Evolutionary conservation across 2,113 vertebrate species (phyloP), one percentile per base, ranked within the genome.

Genomic region (Hyperoodon ampullatus): DNA sequence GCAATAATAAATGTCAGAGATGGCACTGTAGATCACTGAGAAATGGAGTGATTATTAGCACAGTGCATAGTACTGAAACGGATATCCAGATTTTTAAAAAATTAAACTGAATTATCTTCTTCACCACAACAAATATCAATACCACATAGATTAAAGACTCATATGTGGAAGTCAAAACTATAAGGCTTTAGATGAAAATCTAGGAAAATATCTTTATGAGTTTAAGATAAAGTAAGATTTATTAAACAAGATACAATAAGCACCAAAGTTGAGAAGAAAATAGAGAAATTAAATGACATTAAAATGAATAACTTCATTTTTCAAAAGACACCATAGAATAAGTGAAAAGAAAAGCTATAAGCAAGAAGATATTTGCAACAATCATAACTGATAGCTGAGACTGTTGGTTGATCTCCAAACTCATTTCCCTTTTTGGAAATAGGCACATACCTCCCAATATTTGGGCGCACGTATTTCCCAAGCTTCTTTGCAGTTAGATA

Each of bases 241-340:
- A 24, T 90, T 93, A 70, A 28, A 86, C 10, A 93, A 81, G 50
- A 86, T 35, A 92, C 0, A 89, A 14, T 89, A 81, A 35, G 14
- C 15, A 55, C 11, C 14, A 85, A 81, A 94, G 19, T 63, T 61
- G 66, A 87, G 70, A 12, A 77, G 9, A 86, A 88, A 85, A 74
- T 55, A 63, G 15, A 83, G 30, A 83, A 53, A 55, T 30, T 88
- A 42, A 60, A 44, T 11, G 78, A 42, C 60, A 80, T 61, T 80
- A 85, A 89, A 83, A 77, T 78, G 50, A 90, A 28, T 35, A 72
- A 91, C 18, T 71, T 94, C 50, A 71, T 30, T 94, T 94, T 96
- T 74, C 47, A 82, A 85, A 81, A 87, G 12, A 58, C 1, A 86
- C 35, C 12, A 72, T 0, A 90, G 10, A 89, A 24, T n/a, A 88